Evolutionary conservation across 2,113 vertebrate genomes (phyloP).

Genomic region (Carassius auratus): DNA sequence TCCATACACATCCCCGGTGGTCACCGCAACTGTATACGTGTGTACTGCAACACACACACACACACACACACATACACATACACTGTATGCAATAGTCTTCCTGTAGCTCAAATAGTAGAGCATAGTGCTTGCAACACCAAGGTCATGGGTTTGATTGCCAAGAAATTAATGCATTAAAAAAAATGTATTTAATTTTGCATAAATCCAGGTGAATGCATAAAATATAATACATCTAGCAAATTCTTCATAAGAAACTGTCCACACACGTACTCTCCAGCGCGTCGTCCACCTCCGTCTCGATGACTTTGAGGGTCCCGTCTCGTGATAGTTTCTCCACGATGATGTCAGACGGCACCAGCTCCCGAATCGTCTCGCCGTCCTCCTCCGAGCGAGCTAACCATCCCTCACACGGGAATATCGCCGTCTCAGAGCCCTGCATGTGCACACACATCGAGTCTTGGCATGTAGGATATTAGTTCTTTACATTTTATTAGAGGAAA

Average conservation of each 20-base stretch:
- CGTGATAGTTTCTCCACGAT: slow-evolving; percentile 91
- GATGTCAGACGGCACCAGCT: slow-evolving; percentile 92
- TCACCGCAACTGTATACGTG: slow-evolving; percentile 87
- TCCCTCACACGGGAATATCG: slow-evolving; percentile 90
- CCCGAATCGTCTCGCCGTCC: slow-evolving; percentile 88
- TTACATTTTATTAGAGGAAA: not conserved
- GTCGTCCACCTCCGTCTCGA: slow-evolving; percentile 90
- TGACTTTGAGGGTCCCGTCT: slow-evolving; percentile 89
- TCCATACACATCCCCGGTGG: slow-evolving; percentile 87
- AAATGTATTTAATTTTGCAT: not conserved
- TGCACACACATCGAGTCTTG: slow-evolving; percentile 27
- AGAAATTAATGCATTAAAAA: not conserved
- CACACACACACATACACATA: slow-evolving; percentile 22
- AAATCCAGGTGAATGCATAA: not conserved
- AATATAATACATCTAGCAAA: too few species aligned
- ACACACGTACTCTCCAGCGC: slow-evolving; percentile 86
- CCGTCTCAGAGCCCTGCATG: slow-evolving; percentile 88
- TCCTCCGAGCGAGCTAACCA: slow-evolving; percentile 97
- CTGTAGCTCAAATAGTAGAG: not conserved
- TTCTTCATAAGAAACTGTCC: too few species aligned
- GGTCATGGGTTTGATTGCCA: not conserved
- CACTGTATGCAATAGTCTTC: not conserved
- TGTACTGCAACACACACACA: slow-evolving; percentile 74
- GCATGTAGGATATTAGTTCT: not conserved
- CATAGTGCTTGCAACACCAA: not conserved